These are phyloP conservation scores for Trachelus troglodyta DNA, from an alignment of 2,888 invertebrate species.

Conservation along the genomic window DNA sequence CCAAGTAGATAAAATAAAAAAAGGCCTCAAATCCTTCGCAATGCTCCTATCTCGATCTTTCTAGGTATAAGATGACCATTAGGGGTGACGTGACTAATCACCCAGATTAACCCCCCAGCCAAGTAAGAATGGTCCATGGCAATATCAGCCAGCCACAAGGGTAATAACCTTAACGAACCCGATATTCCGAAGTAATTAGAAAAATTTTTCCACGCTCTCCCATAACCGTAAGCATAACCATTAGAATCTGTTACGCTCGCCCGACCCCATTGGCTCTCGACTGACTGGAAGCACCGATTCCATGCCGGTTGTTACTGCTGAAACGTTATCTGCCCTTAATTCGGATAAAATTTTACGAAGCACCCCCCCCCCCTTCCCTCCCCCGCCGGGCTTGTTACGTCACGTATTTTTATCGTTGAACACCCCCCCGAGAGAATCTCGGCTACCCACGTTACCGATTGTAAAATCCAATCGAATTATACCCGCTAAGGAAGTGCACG, in stretches of 20 bases:
- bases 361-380: background rate
- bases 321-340: slow-evolving; percentile 26
- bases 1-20: background rate
- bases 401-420: background rate
- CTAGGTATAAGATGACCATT: background rate
- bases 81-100: background rate
- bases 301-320: background rate
- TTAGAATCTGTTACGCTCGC: slow-evolving; percentile 59
- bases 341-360: slow-evolving; percentile 30
- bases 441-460: background rate
- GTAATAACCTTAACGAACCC: slow-evolving; percentile 8
- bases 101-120: background rate
- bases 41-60: background rate
- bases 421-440: background rate
- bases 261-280: background rate
- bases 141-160: background rate
- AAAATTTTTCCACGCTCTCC: slow-evolving; percentile 28
- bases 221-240: slow-evolving; percentile 57
- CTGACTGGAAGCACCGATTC: slow-evolving; percentile 1
- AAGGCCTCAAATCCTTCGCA: background rate
- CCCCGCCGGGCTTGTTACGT: background rate
- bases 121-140: background rate
- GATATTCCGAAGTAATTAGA: slow-evolving; percentile 55
- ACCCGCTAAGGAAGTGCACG: background rate
- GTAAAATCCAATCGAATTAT: background rate